Base-by-base conservation (phyloP, 2,113 vertebrate species). In the Hystrix cristata region DNA sequence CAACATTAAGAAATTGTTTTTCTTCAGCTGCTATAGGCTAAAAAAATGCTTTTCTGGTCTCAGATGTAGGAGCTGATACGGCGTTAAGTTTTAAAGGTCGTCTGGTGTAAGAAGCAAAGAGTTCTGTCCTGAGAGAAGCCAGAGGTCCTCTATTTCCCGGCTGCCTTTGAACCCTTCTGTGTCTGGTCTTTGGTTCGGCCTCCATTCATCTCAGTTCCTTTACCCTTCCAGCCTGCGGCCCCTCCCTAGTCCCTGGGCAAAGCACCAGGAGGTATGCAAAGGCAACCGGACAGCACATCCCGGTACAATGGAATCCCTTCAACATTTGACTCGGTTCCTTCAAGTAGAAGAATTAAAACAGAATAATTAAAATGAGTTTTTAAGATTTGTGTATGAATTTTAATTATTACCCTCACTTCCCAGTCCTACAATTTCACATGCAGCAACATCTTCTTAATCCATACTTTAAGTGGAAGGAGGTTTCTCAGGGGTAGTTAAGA, bases 311-410 rank as follows among this genome's bases (percentile, higher is more conserved):
- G 43, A 51, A 65, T 34, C 43, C 34, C 48, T 87, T 95, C 38
- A 14, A 72, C 82, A 89, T 38, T 74, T 38, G 51, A 57, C 79
- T 79, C 59, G 51, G n/a, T 46, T 62, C 74, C 14, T 64, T n/a
- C 48, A 87, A 53, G 81, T 3, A 46, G 64, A 72, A 95, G 21
- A 64, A 59, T 38, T 84, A 55, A 80, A 84, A 43, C 62, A 14
- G 23, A 78, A 60, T 72, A 86, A 87, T 78, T 62, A 69, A 84
- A 79, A 81, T 46, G 93, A 48, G 31, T 60, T 87, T 95, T 94
- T 84, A 92, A 84, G 74, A 96, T 71, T 23, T 78, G 34, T 27
- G 34, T 64, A n/a, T 76, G 62, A 84, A 96, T 94, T 94, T 87
- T 84, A 94, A 92, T 76, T 48, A 84, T 67, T 55, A 72, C 31